Percentiles rank a stretch among this genome's conserved stretches.
These are phyloP conservation scores for Aspidiotus destructor DNA, from an alignment of 2,888 invertebrate genomes.

Conservation along the genomic window DNA sequence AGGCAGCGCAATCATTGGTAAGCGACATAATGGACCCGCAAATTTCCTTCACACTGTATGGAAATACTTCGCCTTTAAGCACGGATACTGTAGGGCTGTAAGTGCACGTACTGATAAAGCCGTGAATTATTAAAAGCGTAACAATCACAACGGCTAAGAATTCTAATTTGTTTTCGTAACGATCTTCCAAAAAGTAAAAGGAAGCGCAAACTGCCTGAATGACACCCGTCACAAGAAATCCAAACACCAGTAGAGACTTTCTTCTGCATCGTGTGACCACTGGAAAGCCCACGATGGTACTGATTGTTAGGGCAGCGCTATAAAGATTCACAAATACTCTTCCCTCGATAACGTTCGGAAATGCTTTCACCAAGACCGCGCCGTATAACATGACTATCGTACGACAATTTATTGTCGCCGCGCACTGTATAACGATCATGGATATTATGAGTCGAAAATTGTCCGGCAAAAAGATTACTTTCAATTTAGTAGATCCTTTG, in stretches of 20 bases:
- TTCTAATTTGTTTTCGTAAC: not conserved
- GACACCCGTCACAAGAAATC: not conserved
- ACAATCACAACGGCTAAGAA: not conserved
- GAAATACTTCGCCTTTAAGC: conserved; percentile 4
- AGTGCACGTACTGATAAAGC: not conserved
- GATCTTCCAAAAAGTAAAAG: not conserved
- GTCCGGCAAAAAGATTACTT: not conserved
- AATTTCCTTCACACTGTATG: not conserved
- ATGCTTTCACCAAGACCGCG: not conserved
- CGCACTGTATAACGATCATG: not conserved
- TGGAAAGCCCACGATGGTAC: not conserved
- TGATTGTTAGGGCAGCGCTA: not conserved
- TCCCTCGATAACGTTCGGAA: not conserved
- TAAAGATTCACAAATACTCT: not conserved
- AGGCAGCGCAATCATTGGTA: not conserved
- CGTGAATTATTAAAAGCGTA: not conserved
- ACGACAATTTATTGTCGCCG: not conserved
- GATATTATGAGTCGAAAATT: not conserved
- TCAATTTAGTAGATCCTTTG: not conserved
- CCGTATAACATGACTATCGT: not conserved
- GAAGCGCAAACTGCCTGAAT: not conserved
- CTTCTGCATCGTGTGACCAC: not conserved
- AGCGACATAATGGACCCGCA: not conserved
- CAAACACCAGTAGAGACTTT: not conserved
- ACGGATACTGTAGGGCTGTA: not conserved